These are phyloP conservation scores for Clivina fossor DNA, from an alignment of 2,888 invertebrate genomes.

Conservation along the genomic window DNA sequence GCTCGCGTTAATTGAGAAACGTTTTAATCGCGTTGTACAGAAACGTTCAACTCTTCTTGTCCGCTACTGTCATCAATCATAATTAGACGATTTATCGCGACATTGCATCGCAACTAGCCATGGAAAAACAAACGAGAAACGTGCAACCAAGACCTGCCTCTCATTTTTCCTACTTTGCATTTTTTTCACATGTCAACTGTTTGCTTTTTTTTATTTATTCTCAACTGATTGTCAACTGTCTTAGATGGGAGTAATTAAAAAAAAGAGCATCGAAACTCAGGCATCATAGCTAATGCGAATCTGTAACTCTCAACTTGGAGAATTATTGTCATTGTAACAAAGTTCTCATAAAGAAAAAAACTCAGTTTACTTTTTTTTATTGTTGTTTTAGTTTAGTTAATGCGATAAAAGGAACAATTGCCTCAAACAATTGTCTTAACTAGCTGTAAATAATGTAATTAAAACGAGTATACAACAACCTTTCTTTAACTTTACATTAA, in stretches of 20 bases:
- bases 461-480: slow-evolving; percentile 20
- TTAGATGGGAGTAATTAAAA: no score
- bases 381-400: slow-evolving; percentile 10
- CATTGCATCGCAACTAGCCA: slow-evolving; percentile 21
- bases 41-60: slow-evolving; percentile 27
- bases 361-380: slow-evolving; percentile 1
- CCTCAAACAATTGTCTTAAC: slow-evolving; percentile 24
- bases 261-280: no score
- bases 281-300: no score
- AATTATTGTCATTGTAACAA: slow-evolving; percentile 19
- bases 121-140: slow-evolving; percentile 26
- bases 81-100: slow-evolving; percentile 32
- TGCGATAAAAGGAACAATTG: slow-evolving; percentile 24
- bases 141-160: background rate
- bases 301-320: slow-evolving; percentile 5
- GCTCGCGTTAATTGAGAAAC: slow-evolving; percentile 29
- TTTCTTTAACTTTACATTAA: slow-evolving; percentile 18
- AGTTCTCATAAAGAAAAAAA: slow-evolving; percentile 7
- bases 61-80: slow-evolving; percentile 30
- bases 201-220: background rate
- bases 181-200: slow-evolving; percentile 31
- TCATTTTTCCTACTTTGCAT: slow-evolving; percentile 20
- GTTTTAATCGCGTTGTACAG: slow-evolving; percentile 24
- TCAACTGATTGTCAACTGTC: no score
- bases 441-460: slow-evolving; percentile 32